Evolutionary conservation across 2,113 vertebrate genomes (phyloP).

Genomic region (Centropristis striata): DNA sequence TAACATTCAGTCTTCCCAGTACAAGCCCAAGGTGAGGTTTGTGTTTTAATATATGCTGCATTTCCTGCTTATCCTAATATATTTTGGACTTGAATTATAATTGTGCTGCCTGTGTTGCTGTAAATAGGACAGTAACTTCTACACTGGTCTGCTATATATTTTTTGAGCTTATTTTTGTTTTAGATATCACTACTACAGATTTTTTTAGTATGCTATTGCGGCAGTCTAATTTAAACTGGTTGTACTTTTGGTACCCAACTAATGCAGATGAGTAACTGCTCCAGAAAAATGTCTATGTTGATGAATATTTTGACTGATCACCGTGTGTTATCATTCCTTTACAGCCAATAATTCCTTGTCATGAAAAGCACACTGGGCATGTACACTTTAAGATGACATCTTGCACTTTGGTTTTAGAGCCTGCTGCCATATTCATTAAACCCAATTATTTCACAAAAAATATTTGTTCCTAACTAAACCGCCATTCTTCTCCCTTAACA

Average conservation of each 20-base stretch:
- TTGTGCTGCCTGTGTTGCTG: constrained; percentile 71
- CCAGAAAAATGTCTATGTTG: constrained; percentile 52
- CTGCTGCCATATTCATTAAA: constrained; percentile 72
- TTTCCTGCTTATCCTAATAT: constrained; percentile 78
- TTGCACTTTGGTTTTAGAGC: constrained; percentile 81
- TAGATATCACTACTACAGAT: constrained; percentile 71
- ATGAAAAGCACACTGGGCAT: constrained; percentile 80
- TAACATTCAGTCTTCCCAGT: constrained; percentile 73
- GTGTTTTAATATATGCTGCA: constrained; percentile 66
- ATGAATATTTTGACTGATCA: constrained; percentile 63
- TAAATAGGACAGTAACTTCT: constrained; percentile 76
- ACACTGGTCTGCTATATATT: constrained; percentile 80
- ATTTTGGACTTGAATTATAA: constrained; percentile 75
- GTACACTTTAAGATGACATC: constrained; percentile 71
- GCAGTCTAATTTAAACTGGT: constrained; percentile 76
- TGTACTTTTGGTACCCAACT: constrained; percentile 75
- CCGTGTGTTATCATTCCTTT: constrained; percentile 74
- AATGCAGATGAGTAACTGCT: constrained; percentile 66
- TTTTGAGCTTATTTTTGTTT: constrained; percentile 62
- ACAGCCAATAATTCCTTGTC: constrained; percentile 63
- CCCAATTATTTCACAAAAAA: constrained; percentile 55
- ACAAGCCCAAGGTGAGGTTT: constrained; percentile 67
- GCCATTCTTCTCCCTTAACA: constrained; percentile 46
- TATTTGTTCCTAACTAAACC: constrained; percentile 20
- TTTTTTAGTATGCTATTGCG: constrained; percentile 70